Conservation (phyloP, 1,140 invertebrate species). For the Drosophila murphyi region DNA sequence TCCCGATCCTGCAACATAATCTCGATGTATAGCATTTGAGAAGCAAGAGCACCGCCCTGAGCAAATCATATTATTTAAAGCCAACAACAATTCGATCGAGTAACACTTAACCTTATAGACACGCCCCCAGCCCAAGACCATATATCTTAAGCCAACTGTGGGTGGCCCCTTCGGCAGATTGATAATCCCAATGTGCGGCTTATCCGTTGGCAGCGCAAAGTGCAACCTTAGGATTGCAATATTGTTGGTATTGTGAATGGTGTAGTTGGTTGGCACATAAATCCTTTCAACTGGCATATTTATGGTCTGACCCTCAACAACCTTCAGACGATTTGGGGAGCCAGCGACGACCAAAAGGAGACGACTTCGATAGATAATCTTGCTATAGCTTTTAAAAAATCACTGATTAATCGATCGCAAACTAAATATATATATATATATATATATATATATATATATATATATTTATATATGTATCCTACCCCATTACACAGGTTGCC, state of each 20-base stretch:
- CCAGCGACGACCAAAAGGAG: constrained; percentile 52
- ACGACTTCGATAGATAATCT: constrained; percentile 40
- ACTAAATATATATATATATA: background rate
- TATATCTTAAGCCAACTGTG: constrained; percentile 20
- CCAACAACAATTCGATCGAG: background rate
- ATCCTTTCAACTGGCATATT: constrained; percentile 35
- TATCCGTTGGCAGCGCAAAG: constrained; percentile 21
- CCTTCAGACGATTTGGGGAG: constrained; percentile 36
- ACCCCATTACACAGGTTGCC: constrained; percentile 63
- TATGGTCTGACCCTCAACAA: background rate
- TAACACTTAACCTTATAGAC: constrained; percentile 32
- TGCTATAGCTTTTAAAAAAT: constrained; percentile 37
- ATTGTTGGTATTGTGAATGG: constrained; percentile 53
- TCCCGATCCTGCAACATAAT: constrained; percentile 23
- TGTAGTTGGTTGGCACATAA: constrained; percentile 49
- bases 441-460: constrained; percentile 8
- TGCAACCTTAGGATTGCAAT: constrained; percentile 45
- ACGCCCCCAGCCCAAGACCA: constrained; percentile 59
- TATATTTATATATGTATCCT: background rate
- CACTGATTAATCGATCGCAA: background rate
- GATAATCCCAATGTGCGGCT: constrained; percentile 32
- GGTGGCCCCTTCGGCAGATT: constrained; percentile 35
- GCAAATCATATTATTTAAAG: background rate
- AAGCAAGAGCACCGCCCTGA: constrained; percentile 49
- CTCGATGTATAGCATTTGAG: constrained; percentile 41